phyloP scores from a whole-genome alignment of 1,140 invertebrate genomes.

The Grapholita molesta region DNA sequence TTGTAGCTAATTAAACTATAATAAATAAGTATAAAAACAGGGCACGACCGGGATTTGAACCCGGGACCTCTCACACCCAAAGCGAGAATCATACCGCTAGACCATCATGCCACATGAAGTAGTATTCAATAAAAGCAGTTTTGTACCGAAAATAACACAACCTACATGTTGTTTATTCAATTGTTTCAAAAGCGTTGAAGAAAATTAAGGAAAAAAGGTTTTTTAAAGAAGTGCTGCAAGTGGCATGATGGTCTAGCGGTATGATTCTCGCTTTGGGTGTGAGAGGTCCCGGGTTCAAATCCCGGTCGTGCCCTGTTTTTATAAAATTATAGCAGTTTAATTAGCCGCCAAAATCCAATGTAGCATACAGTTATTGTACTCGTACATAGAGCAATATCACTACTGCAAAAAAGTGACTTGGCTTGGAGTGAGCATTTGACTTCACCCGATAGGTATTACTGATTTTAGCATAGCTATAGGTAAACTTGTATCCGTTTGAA shows the following conservation, averaged over 20 bases:
- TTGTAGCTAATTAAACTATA: not conserved
- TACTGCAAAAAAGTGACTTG: no score
- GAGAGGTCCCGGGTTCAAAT: slow-evolving; percentile 19
- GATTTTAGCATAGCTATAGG: no score
- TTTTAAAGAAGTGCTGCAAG: not conserved
- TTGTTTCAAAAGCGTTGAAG: not conserved
- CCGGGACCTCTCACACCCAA: slow-evolving; percentile 16
- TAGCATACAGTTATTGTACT: no score
- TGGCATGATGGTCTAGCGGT: slow-evolving; percentile 9
- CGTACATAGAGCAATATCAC: no score
- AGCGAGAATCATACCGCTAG: slow-evolving; percentile 16
- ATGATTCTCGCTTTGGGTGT: slow-evolving; percentile 18
- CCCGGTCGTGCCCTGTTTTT: slow-evolving; percentile 13
- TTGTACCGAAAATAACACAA: not conserved
- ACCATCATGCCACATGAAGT: no score
- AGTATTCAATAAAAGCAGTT: no score
- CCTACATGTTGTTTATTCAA: not conserved
- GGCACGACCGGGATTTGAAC: slow-evolving; percentile 12
- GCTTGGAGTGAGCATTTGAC: no score
- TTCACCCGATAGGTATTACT: no score
- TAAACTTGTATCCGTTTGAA: no score
- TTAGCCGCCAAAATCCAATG: not conserved
- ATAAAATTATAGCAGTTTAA: no score
- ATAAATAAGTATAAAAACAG: no score
- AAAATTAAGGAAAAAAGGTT: not conserved